Percentiles rank a stretch among this genome's conserved stretches.
These are phyloP conservation scores for Cyrtodaria siliqua DNA, from an alignment of 2,888 invertebrate species.

Conservation along the genomic window DNA sequence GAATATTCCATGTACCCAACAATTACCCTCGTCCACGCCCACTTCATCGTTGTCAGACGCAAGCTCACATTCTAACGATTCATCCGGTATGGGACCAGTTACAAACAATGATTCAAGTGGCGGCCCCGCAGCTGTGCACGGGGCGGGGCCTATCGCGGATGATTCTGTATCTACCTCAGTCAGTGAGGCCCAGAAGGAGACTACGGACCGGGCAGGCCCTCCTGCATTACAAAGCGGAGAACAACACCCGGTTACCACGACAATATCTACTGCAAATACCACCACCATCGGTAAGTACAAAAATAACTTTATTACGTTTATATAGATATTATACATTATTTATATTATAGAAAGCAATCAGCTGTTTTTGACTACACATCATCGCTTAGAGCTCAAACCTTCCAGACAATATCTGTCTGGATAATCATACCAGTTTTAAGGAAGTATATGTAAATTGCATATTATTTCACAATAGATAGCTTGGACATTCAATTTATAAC, in stretches of 20 bases:
- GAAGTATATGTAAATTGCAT: too few species aligned
- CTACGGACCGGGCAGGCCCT: conserved; percentile 20
- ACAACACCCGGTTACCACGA: conserved; percentile 54
- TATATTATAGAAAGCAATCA: too few species aligned
- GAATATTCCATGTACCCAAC: conserved; percentile 44
- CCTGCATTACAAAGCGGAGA: conserved; percentile 30
- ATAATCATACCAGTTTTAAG: too few species aligned
- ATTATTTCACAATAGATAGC: too few species aligned
- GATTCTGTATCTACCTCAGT: conserved; percentile 21
- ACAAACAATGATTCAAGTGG: conserved; percentile 26
- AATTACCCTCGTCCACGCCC: conserved; percentile 47
- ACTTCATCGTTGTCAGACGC: conserved; percentile 57
- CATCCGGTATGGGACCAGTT: conserved; percentile 62
- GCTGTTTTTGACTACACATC: too few species aligned
- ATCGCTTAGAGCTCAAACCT: too few species aligned
- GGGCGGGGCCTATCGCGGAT: conserved; percentile 7
- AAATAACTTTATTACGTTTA: too few species aligned
- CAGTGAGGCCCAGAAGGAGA: conserved; percentile 9
- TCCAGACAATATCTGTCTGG: too few species aligned
- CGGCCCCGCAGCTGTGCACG: not conserved
- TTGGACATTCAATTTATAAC: too few species aligned
- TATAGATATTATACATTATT: too few species aligned
- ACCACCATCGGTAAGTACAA: conserved; percentile 55
- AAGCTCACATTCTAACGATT: conserved; percentile 59
- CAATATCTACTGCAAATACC: conserved; percentile 57